These are phyloP conservation scores for Anguilla anguilla DNA, from an alignment of 2,797 vertebrate genomes.

Conservation along the genomic window DNA sequence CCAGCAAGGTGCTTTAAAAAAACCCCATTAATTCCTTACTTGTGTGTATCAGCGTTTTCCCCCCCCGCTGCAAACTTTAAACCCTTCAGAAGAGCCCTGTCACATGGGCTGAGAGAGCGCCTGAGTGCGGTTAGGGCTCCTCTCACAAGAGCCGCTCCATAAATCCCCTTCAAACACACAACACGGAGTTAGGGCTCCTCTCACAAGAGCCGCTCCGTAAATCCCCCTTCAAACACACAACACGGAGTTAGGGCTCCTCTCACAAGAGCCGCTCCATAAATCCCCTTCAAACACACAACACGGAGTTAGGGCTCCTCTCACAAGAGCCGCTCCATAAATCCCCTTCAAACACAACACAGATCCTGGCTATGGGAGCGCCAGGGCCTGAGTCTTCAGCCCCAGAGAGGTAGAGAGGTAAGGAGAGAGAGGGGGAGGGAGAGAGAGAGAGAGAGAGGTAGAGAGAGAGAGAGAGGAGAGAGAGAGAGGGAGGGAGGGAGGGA, in stretches of 20 bases:
- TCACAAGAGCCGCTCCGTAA: too few relatives aligned
- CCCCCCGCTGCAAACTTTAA: background rate
- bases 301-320: too few relatives aligned
- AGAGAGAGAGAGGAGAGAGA: conserved; percentile 4
- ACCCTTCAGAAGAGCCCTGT: background rate
- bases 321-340: too few relatives aligned
- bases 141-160: background rate
- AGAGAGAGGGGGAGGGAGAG: too few relatives aligned
- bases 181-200: too few relatives aligned
- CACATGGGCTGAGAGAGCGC: background rate
- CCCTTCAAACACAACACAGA: too few relatives aligned
- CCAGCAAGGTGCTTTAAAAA: background rate
- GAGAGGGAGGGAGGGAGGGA: too few relatives aligned
- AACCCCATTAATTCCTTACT: background rate
- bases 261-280: background rate
- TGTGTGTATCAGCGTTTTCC: background rate
- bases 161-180: background rate
- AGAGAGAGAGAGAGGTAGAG: background rate
- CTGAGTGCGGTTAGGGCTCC: background rate
- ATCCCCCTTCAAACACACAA: too few relatives aligned
- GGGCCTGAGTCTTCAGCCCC: background rate
- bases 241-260: background rate
- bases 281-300: background rate
- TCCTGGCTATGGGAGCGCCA: background rate
- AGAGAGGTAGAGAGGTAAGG: too few relatives aligned